A percentile compares a stretch with the other conserved stretches of the same genome.
These are phyloP conservation scores for Lithosia quadra DNA, from an alignment of 2,888 invertebrate genomes.

Conservation along the genomic window DNA sequence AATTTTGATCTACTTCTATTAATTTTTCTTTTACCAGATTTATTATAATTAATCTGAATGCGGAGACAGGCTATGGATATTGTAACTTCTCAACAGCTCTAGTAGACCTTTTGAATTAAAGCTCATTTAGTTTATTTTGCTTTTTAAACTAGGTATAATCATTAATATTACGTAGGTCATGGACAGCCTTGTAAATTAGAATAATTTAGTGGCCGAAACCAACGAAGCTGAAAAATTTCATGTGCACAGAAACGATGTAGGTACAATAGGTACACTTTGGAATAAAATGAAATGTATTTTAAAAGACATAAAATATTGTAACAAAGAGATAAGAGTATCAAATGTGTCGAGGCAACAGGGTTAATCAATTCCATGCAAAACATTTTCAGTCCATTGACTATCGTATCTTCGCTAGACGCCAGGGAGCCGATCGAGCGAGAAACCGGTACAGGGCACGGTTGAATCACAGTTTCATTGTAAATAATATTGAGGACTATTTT, in stretches of 20 bases:
- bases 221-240: conserved; percentile 5
- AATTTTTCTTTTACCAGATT: no score
- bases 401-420: conserved; percentile 74
- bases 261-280: conserved; percentile 8
- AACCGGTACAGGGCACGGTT: conserved; percentile 77
- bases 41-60: not conserved
- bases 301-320: conserved; percentile 30
- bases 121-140: not conserved
- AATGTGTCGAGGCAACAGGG: conserved; percentile 56
- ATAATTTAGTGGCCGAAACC: not conserved
- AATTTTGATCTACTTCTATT: no score
- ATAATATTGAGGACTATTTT: conserved; percentile 48
- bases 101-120: not conserved
- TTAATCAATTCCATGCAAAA: conserved; percentile 73
- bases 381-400: conserved; percentile 75
- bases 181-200: conserved; percentile 15
- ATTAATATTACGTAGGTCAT: conserved; percentile 25
- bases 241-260: not conserved
- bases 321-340: conserved; percentile 52
- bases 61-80: not conserved
- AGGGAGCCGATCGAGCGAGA: conserved; percentile 74
- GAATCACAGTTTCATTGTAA: conserved; percentile 69
- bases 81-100: not conserved
- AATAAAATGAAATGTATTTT: conserved; percentile 26
- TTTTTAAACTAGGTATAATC: not conserved